Evolutionary conservation across 1,140 invertebrate species (phyloP), one percentile per base, ranked within the genome.

Genomic region (Anastrepha obliqua): DNA sequence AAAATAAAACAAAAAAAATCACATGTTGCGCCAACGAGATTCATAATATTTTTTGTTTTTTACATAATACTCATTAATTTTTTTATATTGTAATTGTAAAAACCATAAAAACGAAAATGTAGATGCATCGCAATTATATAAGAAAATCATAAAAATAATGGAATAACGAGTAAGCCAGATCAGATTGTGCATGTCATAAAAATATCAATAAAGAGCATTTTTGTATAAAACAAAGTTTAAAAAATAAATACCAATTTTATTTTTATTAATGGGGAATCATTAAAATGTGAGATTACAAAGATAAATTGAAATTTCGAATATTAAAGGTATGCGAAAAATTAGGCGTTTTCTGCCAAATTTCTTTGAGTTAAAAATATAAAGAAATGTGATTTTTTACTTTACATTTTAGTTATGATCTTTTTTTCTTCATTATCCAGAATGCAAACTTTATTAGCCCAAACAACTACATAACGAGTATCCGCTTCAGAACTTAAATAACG

Each of bases 181-280:
- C 47, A 55, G 29, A 81, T 74, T 74, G 89, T 90, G 87, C 87
- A 86, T 89, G 70, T 89, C 88, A 90, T 89, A 90, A 89, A 89
- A 91, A 91, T 92, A 91, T 58, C 65, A 87, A 81, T 81, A 92
- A 87, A 87, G 86, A 81, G 88, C 91, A 92, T 92, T 92, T 92
- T 92, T 92, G 91, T 92, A 92, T 91, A 92, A 92, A 92, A 92
- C 91, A 92, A 92, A 92, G 91, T 90, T 89, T 90, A 89, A 90
- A 90, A 90, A 88, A 78, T 88, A 88, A 59, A 17, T 15, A 7
- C 44, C 59, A 65, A 60, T 42, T 88, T 87, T 78, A n/a, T 60
- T 88, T 55, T 55, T 15, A 62, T 62, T 15, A 5, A 55, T 29
- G 29, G 29, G 29, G 29, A 29, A 29, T 29, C 29, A 29, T 29